Base-by-base conservation (phyloP, 2,113 vertebrate genomes). In the Ciconia stormi region DNA sequence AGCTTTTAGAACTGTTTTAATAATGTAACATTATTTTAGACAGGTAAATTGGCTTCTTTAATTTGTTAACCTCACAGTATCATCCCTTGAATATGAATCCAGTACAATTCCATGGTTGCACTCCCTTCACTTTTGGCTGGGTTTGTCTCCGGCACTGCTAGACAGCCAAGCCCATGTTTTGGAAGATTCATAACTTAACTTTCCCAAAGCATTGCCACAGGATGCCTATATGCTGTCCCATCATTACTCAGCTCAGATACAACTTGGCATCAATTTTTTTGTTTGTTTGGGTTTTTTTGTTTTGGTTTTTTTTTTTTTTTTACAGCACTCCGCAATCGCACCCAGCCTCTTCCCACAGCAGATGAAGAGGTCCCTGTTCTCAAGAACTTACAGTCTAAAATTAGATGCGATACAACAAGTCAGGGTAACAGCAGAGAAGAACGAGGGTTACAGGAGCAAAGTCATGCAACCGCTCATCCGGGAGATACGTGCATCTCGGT, bases 331-430 rank as follows among this genome's bases (percentile, higher is more conserved):
- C 8, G 6, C 36, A 53, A 52, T 65, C 4, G 0, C 62, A 61
- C 29, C 11, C 70, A 90, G 81, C 36, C 74, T 67, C 95, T 86
- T 80, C 71, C 78, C 65, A 32, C 92, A 69, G 44, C 27, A 72
- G 36, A 66, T 4, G 32, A 90, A 61, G 38, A 90, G 52, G 77
- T 67, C 92, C 94, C 93, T 95, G 95, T 96, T 95, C 94, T 90
- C 70, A 62, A 86, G 94, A 96, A 95, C 94, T 96, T 95, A 95
- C 95, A 96, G 84, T 88, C 96, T 96, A 95, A 85, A 94, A 82
- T 89, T 11, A 38, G 62, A 81, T 82, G 49, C 11, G 67, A 72
- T 53, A 94, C 89, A 72, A 74, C 7, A 83, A 78, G 59, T 47
- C 52, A 94, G 72, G 52, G 49, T 46, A 81, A 76, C 47, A 91